A percentile compares a stretch with the other conserved stretches of the same genome.
Conservation (phyloP, 2,797 vertebrate genomes). For the Hemibagrus guttatus region DNA sequence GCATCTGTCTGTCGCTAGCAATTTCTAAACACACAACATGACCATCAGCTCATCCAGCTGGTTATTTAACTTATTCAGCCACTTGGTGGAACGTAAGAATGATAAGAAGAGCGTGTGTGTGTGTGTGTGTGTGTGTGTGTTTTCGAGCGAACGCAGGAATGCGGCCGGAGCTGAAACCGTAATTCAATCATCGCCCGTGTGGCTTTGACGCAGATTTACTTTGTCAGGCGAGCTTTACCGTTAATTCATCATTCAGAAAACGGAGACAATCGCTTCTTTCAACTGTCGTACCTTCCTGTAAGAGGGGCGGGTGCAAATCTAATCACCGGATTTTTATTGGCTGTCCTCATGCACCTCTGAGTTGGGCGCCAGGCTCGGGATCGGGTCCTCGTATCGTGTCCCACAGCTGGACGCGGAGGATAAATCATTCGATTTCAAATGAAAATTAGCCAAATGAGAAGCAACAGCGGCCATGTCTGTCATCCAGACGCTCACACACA, state of each 20-base stretch:
- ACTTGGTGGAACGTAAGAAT: background rate
- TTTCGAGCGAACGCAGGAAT: slow-evolving; percentile 61
- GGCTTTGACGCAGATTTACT: slow-evolving; percentile 71
- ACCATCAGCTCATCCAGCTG: background rate
- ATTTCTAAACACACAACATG: background rate
- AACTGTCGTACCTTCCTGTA: slow-evolving; percentile 66
- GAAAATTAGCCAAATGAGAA: slow-evolving; percentile 45
- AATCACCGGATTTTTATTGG: slow-evolving; percentile 68
- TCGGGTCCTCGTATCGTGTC: slow-evolving; percentile 49
- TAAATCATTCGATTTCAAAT: slow-evolving; percentile 51
- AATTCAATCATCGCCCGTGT: slow-evolving; percentile 71
- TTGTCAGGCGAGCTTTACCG: slow-evolving; percentile 70
- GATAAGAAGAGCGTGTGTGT: slow-evolving; percentile 10
- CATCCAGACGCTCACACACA: slow-evolving; percentile 50
- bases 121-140: slow-evolving; percentile 36
- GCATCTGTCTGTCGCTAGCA: background rate
- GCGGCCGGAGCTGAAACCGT: slow-evolving; percentile 60
- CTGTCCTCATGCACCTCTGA: slow-evolving; percentile 25
- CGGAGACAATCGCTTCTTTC: slow-evolving; percentile 70
- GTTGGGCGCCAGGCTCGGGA: slow-evolving; percentile 35
- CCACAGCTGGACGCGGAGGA: slow-evolving; percentile 40
- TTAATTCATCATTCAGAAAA: slow-evolving; percentile 75
- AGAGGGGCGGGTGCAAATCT: slow-evolving; percentile 59
- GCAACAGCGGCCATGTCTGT: slow-evolving; percentile 27
- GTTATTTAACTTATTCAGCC: no score